phyloP scores from a whole-genome alignment of 2,113 vertebrate genomes.

The Calidris pygmaea region DNA sequence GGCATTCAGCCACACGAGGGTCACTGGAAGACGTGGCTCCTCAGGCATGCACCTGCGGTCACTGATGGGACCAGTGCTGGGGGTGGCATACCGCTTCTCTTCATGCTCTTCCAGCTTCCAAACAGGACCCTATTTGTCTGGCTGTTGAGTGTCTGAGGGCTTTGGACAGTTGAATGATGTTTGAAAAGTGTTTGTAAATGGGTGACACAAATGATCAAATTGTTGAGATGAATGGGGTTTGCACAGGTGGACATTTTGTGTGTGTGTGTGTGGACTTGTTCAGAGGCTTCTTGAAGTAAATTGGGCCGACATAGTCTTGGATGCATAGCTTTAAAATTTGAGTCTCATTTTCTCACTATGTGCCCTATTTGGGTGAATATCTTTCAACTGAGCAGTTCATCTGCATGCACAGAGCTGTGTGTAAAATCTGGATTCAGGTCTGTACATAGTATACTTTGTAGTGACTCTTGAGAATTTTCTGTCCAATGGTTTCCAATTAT shows the following conservation, averaged over 20 bases:
- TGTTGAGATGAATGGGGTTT: neutral
- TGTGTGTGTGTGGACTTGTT: neutral
- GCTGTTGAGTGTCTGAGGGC: neutral
- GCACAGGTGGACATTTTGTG: neutral
- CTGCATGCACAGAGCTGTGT: neutral
- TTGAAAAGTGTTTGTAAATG: neutral
- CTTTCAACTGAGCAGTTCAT: neutral
- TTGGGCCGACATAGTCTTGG: neutral
- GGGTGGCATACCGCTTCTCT: neutral
- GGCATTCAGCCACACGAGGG: no score
- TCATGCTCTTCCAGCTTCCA: neutral
- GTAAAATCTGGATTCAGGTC: neutral
- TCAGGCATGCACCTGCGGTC: fast-evolving
- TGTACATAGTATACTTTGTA: neutral
- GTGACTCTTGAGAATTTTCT: neutral
- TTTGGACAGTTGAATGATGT: neutral
- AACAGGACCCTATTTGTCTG: neutral
- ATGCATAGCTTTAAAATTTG: neutral
- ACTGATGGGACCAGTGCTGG: fast-evolving
- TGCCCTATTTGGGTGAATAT: neutral
- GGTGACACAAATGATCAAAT: neutral
- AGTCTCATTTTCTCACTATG: neutral
- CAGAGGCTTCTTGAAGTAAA: neutral
- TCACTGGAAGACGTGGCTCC: neutral
- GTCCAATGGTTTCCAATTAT: neutral